Conservation (phyloP, 1,140 invertebrate species). For the Caenorhabditis latens region DNA sequence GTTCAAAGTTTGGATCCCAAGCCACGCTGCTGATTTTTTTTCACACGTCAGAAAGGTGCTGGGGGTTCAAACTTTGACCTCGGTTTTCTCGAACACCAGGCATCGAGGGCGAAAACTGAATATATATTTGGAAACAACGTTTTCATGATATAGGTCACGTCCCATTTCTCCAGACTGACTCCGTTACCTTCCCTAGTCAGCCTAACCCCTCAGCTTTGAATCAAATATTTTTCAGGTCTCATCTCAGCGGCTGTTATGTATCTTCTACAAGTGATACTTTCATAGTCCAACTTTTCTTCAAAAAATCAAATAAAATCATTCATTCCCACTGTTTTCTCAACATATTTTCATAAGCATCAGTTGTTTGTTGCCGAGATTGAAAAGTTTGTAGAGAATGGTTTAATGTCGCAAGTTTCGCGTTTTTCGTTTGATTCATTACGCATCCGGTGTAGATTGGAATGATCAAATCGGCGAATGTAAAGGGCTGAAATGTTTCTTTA, state of each 20-base stretch:
- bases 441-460: not conserved
- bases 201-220: no score
- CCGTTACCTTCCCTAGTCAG: no score
- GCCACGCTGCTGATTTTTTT: no score
- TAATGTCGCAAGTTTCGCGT: not conserved
- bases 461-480: not conserved
- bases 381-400: not conserved
- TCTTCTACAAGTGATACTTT: constrained; percentile 43
- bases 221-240: constrained; percentile 49
- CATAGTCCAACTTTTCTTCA: not conserved
- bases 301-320: not conserved
- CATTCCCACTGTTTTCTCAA: constrained; percentile 34
- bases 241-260: constrained; percentile 65
- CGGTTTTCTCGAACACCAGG: no score
- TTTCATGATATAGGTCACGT: no score
- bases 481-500: not conserved
- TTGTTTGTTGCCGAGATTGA: not conserved
- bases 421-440: not conserved
- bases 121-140: no score
- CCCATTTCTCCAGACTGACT: no score
- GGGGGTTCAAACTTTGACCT: no score
- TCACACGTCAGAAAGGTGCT: no score
- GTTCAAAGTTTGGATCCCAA: no score
- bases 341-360: not conserved
- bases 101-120: no score